These are phyloP conservation scores for Adelges cooleyi DNA, from an alignment of 1,140 invertebrate genomes.

Conservation along the genomic window DNA sequence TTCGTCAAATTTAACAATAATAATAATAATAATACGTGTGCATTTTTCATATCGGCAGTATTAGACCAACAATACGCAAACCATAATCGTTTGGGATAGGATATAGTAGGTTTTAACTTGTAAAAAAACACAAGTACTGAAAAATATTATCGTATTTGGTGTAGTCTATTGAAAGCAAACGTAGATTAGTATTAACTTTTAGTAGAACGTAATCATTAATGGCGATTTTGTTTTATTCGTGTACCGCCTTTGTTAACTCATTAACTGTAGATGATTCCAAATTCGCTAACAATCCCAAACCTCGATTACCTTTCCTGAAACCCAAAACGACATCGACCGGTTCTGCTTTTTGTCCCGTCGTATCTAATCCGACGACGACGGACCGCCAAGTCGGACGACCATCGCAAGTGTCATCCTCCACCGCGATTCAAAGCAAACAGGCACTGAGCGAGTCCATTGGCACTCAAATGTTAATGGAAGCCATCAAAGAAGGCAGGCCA, in stretches of 20 bases:
- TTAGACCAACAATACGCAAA: no score
- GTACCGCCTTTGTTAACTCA: slow-evolving; percentile 3
- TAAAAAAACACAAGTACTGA: no score
- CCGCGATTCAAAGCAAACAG: not conserved
- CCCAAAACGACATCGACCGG: slow-evolving; percentile 3
- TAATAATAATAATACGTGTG: no score
- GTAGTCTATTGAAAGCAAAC: no score
- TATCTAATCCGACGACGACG: not conserved
- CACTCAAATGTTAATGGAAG: slow-evolving; percentile 20
- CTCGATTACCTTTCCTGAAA: slow-evolving; percentile 17
- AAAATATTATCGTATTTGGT: no score
- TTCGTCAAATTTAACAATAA: no score
- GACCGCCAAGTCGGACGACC: not conserved
- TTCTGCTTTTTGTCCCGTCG: slow-evolving; percentile 11
- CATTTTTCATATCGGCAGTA: no score
- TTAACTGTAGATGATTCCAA: slow-evolving; percentile 13
- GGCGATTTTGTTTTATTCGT: slow-evolving; percentile 1
- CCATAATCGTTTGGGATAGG: no score
- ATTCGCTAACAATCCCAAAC: slow-evolving; percentile 1
- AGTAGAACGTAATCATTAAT: not conserved
- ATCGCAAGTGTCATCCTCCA: no score
- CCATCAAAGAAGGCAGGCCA: slow-evolving; percentile 32
- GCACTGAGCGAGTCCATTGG: not conserved
- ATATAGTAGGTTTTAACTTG: no score
- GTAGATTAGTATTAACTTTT: no score